Evolutionary conservation across 2,113 vertebrate species (phyloP).

Genomic region (Ursus arctos): DNA sequence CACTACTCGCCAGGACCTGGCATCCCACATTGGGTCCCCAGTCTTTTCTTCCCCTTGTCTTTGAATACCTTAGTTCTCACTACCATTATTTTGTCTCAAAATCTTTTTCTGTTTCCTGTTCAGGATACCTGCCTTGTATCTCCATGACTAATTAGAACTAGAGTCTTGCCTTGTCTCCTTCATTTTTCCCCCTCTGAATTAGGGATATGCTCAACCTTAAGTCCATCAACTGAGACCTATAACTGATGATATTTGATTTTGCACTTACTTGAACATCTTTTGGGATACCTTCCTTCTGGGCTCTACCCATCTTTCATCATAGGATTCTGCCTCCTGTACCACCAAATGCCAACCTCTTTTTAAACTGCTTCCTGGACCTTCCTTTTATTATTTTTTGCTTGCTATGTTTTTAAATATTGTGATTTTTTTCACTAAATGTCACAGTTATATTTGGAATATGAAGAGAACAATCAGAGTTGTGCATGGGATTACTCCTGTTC

Average conservation of each 20-base stretch:
- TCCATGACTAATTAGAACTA: neutral
- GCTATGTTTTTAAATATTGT: neutral
- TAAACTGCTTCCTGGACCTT: neutral
- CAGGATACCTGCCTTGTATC: neutral
- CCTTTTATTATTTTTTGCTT: constrained; percentile 13
- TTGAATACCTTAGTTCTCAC: neutral
- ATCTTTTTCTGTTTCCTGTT: neutral
- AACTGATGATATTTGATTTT: neutral
- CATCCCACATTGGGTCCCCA: neutral
- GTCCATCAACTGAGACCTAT: neutral
- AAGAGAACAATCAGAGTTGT: neutral
- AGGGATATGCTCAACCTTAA: no score
- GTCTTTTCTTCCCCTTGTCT: neutral
- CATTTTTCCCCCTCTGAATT: neutral
- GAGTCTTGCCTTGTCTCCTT: neutral
- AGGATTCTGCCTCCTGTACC: neutral
- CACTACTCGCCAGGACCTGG: neutral
- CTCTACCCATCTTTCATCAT: no score
- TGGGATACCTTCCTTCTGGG: neutral
- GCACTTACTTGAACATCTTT: neutral
- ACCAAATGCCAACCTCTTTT: neutral
- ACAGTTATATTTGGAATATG: neutral
- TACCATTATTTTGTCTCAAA: neutral
- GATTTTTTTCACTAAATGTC: neutral
- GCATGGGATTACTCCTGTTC: neutral